Base-by-base conservation (phyloP, 2,113 vertebrate species). In the Dasyurus viverrinus region DNA sequence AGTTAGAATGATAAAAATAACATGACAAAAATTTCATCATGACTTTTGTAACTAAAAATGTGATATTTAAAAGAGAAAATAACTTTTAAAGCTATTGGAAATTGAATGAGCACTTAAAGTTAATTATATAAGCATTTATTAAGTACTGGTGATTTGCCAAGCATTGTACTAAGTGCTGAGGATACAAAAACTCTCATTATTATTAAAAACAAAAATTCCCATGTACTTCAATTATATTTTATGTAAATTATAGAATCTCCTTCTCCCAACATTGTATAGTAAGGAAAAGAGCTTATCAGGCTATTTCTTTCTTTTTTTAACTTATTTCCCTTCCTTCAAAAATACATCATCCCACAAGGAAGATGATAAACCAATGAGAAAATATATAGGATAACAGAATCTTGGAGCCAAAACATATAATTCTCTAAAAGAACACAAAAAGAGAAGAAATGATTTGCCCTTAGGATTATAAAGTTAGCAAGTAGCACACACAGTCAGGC, bases 31-130 rank as follows among this genome's bases (percentile, higher is more conserved):
- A 94, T 48, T 89, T 36, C 27, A 91, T 47, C 36, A 50, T 53
- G 94, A 94, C 89, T 55, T 92, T 93, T 27, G n/a, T 91, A 93
- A 95, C 23, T 54, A 57, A 95, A 95, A 95, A 55, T 89, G n/a
- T 90, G 96, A 93, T 93, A 91, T 54, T 60, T 94, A 94, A 36
- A 16, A 90, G 23, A 46, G 48, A 89, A 91, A 93, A 84, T 92
- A 52, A 24, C 53, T 93, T 68, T 94, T 90, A 27, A 91, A 95
- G 91, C 36, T 90, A 94, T 14, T 19, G 92, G 26, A 22, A 92
- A 16, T 53, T 95, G 36, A 52, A 94, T 91, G 91, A 68, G 46
- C 46, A 96, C 68, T 36, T 76, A 76, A 76, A n/a, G 36, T n/a
- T 4, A 76, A n/a, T 76, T 76, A 6, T 2, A 76, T 5, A 76